A percentile compares a stretch with the other conserved stretches of the same genome.
phyloP scores from a whole-genome alignment of 2,113 vertebrate genomes.

The Pelecanoides urinatrix region DNA sequence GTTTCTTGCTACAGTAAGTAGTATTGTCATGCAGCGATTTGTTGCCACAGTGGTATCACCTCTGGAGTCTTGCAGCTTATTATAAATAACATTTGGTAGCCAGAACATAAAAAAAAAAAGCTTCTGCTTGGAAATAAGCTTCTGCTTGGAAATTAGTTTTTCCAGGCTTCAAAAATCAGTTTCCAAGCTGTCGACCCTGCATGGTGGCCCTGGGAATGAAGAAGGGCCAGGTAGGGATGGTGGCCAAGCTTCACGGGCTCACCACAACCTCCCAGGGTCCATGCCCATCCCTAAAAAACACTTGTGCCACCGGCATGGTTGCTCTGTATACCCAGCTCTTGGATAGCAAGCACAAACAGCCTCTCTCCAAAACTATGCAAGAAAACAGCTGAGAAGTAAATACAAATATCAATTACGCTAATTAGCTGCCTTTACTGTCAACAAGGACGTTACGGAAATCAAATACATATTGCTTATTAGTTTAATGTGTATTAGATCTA shows the following conservation, averaged over 20 bases:
- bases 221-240: not conserved
- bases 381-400: slow-evolving; percentile 4
- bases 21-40: slow-evolving; percentile 49
- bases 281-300: not conserved
- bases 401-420: slow-evolving; percentile 32
- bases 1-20: slow-evolving; percentile 57
- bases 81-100: slow-evolving; percentile 19
- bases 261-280: rapidly evolving
- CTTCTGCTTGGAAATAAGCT: not conserved
- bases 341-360: not conserved
- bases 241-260: rapidly evolving
- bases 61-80: slow-evolving; percentile 6
- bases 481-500: slow-evolving; percentile 27
- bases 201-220: not conserved
- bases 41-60: slow-evolving; percentile 3
- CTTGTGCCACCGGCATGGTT: not conserved
- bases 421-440: slow-evolving; percentile 50
- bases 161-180: not conserved
- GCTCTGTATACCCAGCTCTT: not conserved
- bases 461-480: slow-evolving; percentile 35
- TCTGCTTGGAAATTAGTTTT: slow-evolving; percentile 1
- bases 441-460: not conserved
- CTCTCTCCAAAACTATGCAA: not conserved
- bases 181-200: not conserved
- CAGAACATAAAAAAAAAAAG: not conserved